These are phyloP conservation scores for Mionectes olivaceus DNA, from an alignment of 2,797 vertebrate species.

Conservation along the genomic window DNA sequence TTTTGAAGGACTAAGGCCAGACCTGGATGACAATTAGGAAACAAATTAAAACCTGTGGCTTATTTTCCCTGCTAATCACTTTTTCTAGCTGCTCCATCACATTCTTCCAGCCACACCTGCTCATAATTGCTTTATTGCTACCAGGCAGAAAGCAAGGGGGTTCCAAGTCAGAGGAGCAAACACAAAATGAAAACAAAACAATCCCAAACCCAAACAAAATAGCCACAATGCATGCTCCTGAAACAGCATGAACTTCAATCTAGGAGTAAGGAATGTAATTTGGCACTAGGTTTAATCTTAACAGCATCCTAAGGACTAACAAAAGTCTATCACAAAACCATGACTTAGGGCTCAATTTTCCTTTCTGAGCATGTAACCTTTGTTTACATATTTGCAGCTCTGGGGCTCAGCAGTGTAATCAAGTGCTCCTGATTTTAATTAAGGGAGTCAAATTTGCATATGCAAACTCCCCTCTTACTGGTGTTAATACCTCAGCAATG, in stretches of 20 bases:
- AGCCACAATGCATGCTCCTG: neutral
- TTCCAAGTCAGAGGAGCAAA: neutral
- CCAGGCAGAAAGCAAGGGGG: neutral
- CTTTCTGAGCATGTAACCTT: conserved; percentile 27
- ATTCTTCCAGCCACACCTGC: neutral
- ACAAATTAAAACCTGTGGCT: neutral
- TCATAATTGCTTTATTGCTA: neutral
- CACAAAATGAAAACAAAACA: neutral
- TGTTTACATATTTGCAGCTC: conserved; percentile 53
- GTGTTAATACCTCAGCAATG: neutral
- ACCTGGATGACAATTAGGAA: neutral
- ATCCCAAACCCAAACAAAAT: neutral
- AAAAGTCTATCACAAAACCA: neutral
- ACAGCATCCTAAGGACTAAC: neutral
- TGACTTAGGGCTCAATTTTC: conserved; percentile 11
- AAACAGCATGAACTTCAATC: neutral
- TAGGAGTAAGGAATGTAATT: neutral
- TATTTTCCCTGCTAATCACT: neutral
- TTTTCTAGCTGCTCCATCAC: neutral
- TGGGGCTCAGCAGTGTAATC: conserved; percentile 40
- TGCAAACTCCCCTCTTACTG: neutral
- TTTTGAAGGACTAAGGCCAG: neutral
- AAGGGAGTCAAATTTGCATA: conserved; percentile 45
- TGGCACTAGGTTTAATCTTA: neutral
- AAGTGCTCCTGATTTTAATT: conserved; percentile 57